These are phyloP conservation scores for Chrysodeixis includens DNA, from an alignment of 2,888 invertebrate species.

Conservation along the genomic window DNA sequence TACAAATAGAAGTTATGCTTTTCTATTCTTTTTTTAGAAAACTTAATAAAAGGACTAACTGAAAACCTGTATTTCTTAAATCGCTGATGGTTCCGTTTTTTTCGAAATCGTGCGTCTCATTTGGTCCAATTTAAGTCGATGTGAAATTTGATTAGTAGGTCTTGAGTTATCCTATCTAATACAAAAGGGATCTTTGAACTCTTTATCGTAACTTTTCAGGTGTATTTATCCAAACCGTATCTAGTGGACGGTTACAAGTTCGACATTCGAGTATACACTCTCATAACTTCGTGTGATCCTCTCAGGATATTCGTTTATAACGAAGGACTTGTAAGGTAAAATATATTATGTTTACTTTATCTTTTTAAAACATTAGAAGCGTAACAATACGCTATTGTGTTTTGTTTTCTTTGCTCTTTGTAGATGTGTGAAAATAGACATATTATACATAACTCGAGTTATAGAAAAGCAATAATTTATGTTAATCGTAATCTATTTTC, in stretches of 20 bases:
- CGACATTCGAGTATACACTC: conserved; percentile 95
- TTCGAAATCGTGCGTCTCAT: no score
- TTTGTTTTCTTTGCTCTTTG: background rate
- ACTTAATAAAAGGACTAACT: no score
- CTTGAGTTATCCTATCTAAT: no score
- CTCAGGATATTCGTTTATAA: conserved; percentile 96
- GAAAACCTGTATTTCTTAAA: no score
- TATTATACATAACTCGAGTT: background rate
- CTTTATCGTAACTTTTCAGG: conserved; percentile 68
- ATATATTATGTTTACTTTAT: background rate
- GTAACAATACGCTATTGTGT: background rate
- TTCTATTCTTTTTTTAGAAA: no score
- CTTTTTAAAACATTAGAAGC: background rate
- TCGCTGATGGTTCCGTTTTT: no score
- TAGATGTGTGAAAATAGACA: background rate
- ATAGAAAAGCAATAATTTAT: background rate
- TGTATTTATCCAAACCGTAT: conserved; percentile 91
- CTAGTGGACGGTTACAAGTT: conserved; percentile 98
- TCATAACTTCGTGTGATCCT: conserved; percentile 97
- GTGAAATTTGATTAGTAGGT: no score
- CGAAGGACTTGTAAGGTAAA: conserved; percentile 95
- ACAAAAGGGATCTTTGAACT: no score
- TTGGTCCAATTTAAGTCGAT: no score
- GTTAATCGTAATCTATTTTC: no score
- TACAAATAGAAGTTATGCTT: no score